Evolutionary conservation across 2,797 vertebrate genomes (phyloP).

Genomic region (Danio jaintianensis): DNA sequence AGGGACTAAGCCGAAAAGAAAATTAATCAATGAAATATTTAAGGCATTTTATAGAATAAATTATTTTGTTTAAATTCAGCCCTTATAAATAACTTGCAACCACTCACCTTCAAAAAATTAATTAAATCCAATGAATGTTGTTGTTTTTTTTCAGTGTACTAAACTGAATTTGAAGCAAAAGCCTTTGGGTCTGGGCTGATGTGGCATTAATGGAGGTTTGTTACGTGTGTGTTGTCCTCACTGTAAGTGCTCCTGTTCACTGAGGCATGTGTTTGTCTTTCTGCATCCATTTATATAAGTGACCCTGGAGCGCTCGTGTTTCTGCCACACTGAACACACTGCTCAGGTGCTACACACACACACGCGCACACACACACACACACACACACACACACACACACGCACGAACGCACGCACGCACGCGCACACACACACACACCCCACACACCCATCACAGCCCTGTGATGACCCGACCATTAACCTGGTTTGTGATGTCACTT

Average conservation of each 20-base stretch:
- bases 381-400: slow-evolving; percentile 10
- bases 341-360: slow-evolving; percentile 1
- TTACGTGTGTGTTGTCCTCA: background rate
- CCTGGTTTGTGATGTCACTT: slow-evolving; percentile 43
- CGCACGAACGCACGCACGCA: too few relatives aligned
- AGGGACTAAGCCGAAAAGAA: too few relatives aligned
- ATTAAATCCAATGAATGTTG: too few relatives aligned
- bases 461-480: slow-evolving; percentile 42
- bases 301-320: slow-evolving; percentile 20
- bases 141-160: too few relatives aligned
- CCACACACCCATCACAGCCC: background rate
- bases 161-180: background rate
- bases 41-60: too few relatives aligned
- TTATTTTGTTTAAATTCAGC: too few relatives aligned
- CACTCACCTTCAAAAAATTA: too few relatives aligned
- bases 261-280: slow-evolving; percentile 24
- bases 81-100: too few relatives aligned
- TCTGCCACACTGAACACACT: slow-evolving; percentile 18
- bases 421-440: slow-evolving; percentile 28
- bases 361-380: slow-evolving; percentile 28
- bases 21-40: too few relatives aligned
- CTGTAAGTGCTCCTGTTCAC: slow-evolving; percentile 25
- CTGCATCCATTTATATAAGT: slow-evolving; percentile 19
- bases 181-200: background rate
- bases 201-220: background rate